Evolutionary conservation across 2,888 invertebrate genomes (phyloP).

Genomic region (Rapana venosa): DNA sequence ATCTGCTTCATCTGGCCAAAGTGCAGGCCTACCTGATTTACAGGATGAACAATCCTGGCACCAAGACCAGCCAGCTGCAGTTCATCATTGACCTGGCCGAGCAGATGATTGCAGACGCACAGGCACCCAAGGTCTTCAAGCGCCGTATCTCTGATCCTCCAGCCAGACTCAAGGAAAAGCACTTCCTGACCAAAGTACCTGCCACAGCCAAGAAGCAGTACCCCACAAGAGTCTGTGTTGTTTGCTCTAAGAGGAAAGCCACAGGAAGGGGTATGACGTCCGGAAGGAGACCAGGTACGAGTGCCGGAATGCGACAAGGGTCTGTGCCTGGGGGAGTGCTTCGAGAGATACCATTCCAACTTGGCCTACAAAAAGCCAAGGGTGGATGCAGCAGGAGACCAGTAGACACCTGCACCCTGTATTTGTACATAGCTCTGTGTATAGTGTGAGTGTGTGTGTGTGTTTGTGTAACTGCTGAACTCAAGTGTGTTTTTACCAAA

Average conservation of each 20-base stretch:
- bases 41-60: background rate
- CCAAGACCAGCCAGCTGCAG: background rate
- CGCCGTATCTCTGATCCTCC: slow-evolving; percentile 13
- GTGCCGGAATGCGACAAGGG: slow-evolving; percentile 22
- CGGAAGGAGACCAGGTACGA: slow-evolving; percentile 26
- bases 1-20: slow-evolving; percentile 30
- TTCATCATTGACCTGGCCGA: slow-evolving; percentile 24
- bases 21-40: slow-evolving; percentile 25
- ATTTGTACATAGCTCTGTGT: background rate
- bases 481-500: background rate
- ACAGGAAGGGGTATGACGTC: slow-evolving; percentile 3
- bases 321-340: slow-evolving; percentile 3
- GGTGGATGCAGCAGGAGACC: slow-evolving; percentile 18
- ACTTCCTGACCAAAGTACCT: slow-evolving; percentile 10
- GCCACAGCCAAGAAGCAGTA: slow-evolving; percentile 8
- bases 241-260: slow-evolving; percentile 16
- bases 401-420: background rate
- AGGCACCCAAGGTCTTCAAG: slow-evolving; percentile 18
- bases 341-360: slow-evolving; percentile 16
- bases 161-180: background rate
- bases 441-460: background rate
- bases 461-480: background rate
- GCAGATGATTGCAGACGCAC: slow-evolving; percentile 1
- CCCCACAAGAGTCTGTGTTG: slow-evolving; percentile 25
- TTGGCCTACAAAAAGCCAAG: slow-evolving; percentile 9